Percentiles rank a stretch among this genome's conserved stretches.
These are phyloP conservation scores for Philopotamus ludificatus DNA, from an alignment of 1,140 invertebrate species.

Conservation along the genomic window DNA sequence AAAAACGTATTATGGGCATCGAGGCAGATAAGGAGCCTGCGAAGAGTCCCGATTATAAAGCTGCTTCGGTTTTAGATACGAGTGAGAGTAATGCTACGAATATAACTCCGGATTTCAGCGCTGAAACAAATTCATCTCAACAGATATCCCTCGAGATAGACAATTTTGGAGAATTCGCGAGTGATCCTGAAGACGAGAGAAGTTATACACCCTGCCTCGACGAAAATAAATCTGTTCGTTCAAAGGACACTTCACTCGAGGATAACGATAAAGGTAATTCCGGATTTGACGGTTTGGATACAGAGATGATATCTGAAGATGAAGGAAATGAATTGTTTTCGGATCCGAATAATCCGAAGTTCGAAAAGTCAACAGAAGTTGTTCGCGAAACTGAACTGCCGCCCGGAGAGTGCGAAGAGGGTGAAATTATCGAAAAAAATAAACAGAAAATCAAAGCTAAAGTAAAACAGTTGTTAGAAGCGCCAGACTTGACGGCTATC, in stretches of 20 bases:
- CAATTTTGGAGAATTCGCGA: constrained; percentile 61
- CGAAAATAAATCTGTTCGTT: constrained; percentile 56
- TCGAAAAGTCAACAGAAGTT: constrained; percentile 46
- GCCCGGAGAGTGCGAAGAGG: constrained; percentile 53
- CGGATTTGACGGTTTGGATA: constrained; percentile 63
- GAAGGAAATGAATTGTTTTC: constrained; percentile 62
- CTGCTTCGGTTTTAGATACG: too few relatives aligned
- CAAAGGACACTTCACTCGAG: constrained; percentile 49
- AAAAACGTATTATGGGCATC: background rate
- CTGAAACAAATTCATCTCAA: constrained; percentile 2
- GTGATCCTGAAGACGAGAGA: constrained; percentile 60
- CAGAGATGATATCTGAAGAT: constrained; percentile 71
- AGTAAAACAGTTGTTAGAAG: constrained; percentile 41
- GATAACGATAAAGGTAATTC: constrained; percentile 47
- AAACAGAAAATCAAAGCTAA: constrained; percentile 45
- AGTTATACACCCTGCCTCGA: constrained; percentile 68
- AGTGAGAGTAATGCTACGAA: too few relatives aligned
- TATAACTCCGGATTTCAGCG: too few relatives aligned
- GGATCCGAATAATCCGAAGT: constrained; percentile 53
- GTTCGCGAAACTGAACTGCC: constrained; percentile 47
- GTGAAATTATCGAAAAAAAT: constrained; percentile 61
- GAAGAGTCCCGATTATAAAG: too few relatives aligned
- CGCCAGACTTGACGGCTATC: constrained; percentile 48
- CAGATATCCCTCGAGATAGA: constrained; percentile 43
- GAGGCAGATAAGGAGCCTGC: constrained; percentile 1